A percentile compares a stretch with the other conserved stretches of the same genome.
Conservation (phyloP, 2,113 vertebrate genomes). For the Arothron firmamentum region DNA sequence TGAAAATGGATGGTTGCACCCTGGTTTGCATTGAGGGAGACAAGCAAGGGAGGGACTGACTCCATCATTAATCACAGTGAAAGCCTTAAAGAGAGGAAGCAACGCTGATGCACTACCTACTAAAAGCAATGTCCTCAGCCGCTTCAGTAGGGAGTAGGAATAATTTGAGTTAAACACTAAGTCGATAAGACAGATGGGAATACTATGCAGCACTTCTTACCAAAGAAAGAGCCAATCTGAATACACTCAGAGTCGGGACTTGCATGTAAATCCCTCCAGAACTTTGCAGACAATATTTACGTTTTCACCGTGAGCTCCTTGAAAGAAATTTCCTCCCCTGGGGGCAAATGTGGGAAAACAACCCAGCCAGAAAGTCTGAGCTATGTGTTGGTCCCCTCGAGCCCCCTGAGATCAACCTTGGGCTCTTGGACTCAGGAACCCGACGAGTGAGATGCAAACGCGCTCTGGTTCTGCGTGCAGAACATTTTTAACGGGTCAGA, state of each 20-base stretch:
- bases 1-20: constrained; percentile 46
- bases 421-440: constrained; percentile 34
- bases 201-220: constrained; percentile 24
- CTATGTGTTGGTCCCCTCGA: constrained; percentile 19
- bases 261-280: background rate
- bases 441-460: constrained; percentile 42
- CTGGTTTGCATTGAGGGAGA: constrained; percentile 26
- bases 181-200: constrained; percentile 19
- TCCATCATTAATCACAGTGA: constrained; percentile 57
- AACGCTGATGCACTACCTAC: constrained; percentile 23
- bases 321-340: constrained; percentile 16
- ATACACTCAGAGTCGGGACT: background rate
- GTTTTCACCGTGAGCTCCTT: constrained; percentile 11
- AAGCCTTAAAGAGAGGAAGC: constrained; percentile 45
- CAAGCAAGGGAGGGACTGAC: constrained; percentile 13
- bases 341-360: background rate
- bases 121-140: constrained; percentile 41
- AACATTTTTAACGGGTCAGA: background rate
- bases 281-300: constrained; percentile 21
- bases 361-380: constrained; percentile 6
- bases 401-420: constrained; percentile 28
- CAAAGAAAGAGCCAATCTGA: constrained; percentile 19
- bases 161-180: constrained; percentile 42
- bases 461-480: constrained; percentile 4
- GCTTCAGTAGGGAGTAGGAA: constrained; percentile 32